Evolutionary conservation across 2,888 invertebrate genomes (phyloP), one percentile per base, ranked within the genome.

Genomic region (Lasioglossum pauxillum): DNA sequence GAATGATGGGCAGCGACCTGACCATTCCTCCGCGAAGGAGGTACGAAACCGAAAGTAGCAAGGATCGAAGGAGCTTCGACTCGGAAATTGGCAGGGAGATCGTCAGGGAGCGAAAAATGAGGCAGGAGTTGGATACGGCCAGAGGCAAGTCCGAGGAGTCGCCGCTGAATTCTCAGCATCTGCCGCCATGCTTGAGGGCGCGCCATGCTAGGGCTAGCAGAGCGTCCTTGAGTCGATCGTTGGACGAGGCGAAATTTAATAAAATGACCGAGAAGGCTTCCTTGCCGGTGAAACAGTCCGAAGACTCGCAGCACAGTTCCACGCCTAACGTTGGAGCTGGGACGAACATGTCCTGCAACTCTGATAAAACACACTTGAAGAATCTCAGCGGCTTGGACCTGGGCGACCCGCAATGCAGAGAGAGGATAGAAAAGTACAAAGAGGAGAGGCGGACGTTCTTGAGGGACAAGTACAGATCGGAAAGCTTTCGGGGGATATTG

Each of bases 341-440:
- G 12, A 85, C 91, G 38, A 89, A 90, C 60, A 86, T 82, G 5
- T 91, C 93, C 0, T 88, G 86, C 46, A 88, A 87, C 46, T 84
- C 92, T 10, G 95, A 95, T 0, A 92, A 93, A 41, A 79, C 90
- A 0, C 88, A 92, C 3, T 88, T 93, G 23, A 93, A 92, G 35
- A 95, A 94, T 83, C 91, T 95, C 1, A 94, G 94, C 0, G 95
- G 95, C 1, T 75, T 95, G 23, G 95, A 95, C 75, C 89, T 95
- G 49, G 95, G 95, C 5, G 95, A 95, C 83, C 95, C 95, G 1
- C 93, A 94, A 38, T 94, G 95, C 92, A 96, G 98, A 74, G 98
- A 98, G 93, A 95, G 98, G 73, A 98, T 98, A 88, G 98, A 98
- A 95, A 97, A 98, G 94, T 98, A 98, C 94, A 98, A 98, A 95